These are phyloP conservation scores for Shargacucullia verbasci DNA, from an alignment of 2,888 invertebrate species.

Conservation along the genomic window DNA sequence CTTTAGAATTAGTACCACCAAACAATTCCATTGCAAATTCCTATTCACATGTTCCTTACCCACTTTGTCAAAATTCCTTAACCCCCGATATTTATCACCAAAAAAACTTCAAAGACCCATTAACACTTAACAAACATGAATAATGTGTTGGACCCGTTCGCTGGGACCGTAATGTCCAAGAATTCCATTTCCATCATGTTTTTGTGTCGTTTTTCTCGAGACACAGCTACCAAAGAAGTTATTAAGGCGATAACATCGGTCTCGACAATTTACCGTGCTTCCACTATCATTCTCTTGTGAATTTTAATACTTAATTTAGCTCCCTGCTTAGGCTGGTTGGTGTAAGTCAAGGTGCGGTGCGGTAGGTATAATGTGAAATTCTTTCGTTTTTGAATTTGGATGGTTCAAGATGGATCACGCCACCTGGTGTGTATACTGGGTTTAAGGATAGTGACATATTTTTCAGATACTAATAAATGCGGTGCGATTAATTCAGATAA, in stretches of 20 bases:
- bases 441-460: no score
- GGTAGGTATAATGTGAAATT: slow-evolving; percentile 1
- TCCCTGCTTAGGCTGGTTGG: slow-evolving; percentile 54
- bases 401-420: not conserved
- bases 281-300: slow-evolving; percentile 74
- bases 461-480: no score
- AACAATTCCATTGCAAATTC: not conserved
- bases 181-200: slow-evolving; percentile 53
- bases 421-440: no score
- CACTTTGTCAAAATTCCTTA: slow-evolving; percentile 8
- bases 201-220: slow-evolving; percentile 63
- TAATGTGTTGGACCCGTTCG: slow-evolving; percentile 45
- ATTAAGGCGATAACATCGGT: slow-evolving; percentile 80
- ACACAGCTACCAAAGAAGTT: slow-evolving; percentile 79
- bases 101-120: slow-evolving; percentile 42
- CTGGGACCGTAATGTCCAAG: slow-evolving; percentile 40
- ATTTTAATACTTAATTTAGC: slow-evolving; percentile 82
- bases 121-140: slow-evolving; percentile 60
- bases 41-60: slow-evolving; percentile 1
- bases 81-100: slow-evolving; percentile 30
- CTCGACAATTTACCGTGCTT: slow-evolving; percentile 71
- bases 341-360: slow-evolving; percentile 34
- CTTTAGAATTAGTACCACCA: no score
- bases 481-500: no score
- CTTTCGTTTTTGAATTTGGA: not conserved